Evolutionary conservation across 2,797 vertebrate genomes (phyloP).

Genomic region (Scyliorhinus canicula): DNA sequence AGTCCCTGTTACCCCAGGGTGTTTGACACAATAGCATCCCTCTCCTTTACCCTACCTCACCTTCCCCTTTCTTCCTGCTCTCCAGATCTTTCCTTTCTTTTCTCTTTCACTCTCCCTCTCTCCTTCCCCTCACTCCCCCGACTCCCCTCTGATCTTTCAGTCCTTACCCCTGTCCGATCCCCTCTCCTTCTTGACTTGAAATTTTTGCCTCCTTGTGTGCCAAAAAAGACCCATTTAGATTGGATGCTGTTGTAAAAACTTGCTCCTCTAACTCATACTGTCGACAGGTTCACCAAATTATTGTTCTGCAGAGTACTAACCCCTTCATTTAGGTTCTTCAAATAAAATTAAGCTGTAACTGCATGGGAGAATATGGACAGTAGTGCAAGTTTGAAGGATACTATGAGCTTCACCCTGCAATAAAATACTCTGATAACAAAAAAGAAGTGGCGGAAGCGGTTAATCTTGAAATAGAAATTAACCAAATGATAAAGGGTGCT

Average conservation of each 20-base stretch:
- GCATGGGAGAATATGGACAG: neutral
- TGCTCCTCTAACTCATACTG: neutral
- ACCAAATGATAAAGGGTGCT: conserved; percentile 33
- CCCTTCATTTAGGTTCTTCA: neutral
- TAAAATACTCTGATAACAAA: neutral
- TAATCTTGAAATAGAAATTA: conserved; percentile 36
- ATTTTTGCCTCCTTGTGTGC: neutral
- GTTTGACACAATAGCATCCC: too few relatives aligned
- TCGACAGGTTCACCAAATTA: neutral
- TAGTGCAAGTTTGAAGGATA: conserved; percentile 12
- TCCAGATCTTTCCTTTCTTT: neutral
- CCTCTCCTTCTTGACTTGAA: neutral
- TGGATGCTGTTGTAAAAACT: neutral
- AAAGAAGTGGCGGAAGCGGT: neutral
- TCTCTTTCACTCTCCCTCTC: neutral
- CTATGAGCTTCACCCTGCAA: conserved; percentile 1
- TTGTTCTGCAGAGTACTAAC: neutral
- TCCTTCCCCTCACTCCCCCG: neutral
- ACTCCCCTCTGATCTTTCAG: neutral
- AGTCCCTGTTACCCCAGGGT: too few relatives aligned
- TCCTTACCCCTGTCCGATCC: too few relatives aligned
- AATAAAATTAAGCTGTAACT: neutral
- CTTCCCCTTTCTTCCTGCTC: neutral
- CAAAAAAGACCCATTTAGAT: neutral
- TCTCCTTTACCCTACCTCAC: neutral